phyloP scores from a whole-genome alignment of 64 coral and sea anemone genomes.

The Hydrozoanthus tunicans region DNA sequence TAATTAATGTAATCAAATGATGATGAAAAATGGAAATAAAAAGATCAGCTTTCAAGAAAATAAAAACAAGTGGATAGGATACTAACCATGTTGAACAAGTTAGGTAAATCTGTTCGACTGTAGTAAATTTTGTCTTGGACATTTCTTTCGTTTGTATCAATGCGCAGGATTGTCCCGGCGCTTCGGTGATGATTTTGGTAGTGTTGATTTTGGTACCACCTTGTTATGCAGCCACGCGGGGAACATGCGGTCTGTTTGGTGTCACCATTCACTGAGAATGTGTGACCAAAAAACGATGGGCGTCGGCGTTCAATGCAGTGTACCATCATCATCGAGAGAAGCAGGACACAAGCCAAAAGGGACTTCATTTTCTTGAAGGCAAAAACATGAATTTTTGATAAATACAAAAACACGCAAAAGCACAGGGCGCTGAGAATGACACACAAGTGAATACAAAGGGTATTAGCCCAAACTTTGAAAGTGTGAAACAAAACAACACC shows the following conservation, averaged over 20 bases:
- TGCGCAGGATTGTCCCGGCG: background rate
- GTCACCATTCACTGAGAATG: constrained; percentile 12
- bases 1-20: no score
- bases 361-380: constrained; percentile 9
- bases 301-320: background rate
- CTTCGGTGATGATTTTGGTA: constrained; percentile 5
- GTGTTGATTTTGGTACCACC: constrained; percentile 6
- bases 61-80: no score
- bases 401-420: no score
- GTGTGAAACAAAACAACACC: no score
- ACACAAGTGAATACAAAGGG: no score
- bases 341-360: background rate
- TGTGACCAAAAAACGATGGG: background rate
- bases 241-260: background rate
- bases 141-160: background rate
- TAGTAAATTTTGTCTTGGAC: constrained; percentile 27
- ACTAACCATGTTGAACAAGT: no score
- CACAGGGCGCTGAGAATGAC: no score
- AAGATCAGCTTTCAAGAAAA: no score
- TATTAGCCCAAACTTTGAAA: no score
- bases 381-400: background rate
- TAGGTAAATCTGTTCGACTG: background rate
- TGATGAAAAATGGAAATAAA: no score
- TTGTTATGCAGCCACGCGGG: background rate
- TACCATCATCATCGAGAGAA: background rate